Evolutionary conservation across 2,888 invertebrate species (phyloP), one percentile per base, ranked within the genome.

Genomic region (Drosophila imparisetae): DNA sequence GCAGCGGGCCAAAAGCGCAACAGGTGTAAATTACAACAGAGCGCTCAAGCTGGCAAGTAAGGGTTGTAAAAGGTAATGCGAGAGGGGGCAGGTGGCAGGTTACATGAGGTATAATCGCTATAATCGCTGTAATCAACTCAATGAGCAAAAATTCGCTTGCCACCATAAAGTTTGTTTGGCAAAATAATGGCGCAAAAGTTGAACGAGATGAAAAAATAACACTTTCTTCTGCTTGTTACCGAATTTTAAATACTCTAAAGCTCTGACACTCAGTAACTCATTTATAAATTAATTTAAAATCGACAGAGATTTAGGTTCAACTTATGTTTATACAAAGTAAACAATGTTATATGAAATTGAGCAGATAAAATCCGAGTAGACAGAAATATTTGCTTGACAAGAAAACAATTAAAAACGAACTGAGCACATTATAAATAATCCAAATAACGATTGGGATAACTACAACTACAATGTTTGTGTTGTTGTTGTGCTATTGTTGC

Each of bases 11-110:
- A 62, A 66, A 72, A 74, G 72, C 84, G 89, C 90, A 86, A 90
- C 89, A 89, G 83, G 86, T 90, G 90, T 72, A 86, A 86, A 86
- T 88, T 86, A 75, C 81, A 71, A 69, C 69, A 71, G 53, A 55
- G 63, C 48, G 30, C 54, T 27, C 42, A 21, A 15, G 15, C 24
- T 45, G 64, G 50, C 57, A 66, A 64, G 32, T 53, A 60, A 30
- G 30, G 52, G 30, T 18, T 8, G 4, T 8, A 24, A 13, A 6
- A 2, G 8, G 21, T 11, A n/a, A 50, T 4, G 21, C 21, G 2
- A 15, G 6, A 24, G 30, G 54, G 29, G 36, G 15, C 21, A 34
- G 27, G 49, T 34, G 60, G 24, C 36, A 32, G 32, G 32, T 30
- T 30, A 3, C 2, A 30, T 30, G 10, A 30, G 30, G 8, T 30